These are phyloP conservation scores for Bombus affinis DNA, from an alignment of 1,140 invertebrate genomes.

Conservation along the genomic window DNA sequence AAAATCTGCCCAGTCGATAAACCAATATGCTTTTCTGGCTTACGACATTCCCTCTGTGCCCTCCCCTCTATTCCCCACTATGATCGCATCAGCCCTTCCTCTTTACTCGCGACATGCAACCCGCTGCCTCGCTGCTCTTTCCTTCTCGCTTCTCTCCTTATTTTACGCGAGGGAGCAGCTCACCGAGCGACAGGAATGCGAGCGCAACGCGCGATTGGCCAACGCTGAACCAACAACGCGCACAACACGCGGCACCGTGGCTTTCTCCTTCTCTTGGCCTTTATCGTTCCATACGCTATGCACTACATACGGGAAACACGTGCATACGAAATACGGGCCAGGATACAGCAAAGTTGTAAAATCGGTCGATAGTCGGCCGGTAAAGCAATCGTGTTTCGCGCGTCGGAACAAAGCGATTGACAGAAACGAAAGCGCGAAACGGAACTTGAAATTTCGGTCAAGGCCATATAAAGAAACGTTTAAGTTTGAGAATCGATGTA, in stretches of 20 bases:
- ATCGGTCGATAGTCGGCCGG: background rate
- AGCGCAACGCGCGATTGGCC: slow-evolving; percentile 77
- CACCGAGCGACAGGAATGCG: slow-evolving; percentile 77
- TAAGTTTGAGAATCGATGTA: background rate
- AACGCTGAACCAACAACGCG: slow-evolving; percentile 68
- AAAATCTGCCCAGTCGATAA: slow-evolving; percentile 79
- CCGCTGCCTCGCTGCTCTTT: slow-evolving; percentile 39
- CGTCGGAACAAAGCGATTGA: background rate
- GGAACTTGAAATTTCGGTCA: background rate
- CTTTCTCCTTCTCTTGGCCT: slow-evolving; percentile 46
- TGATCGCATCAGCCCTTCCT: background rate
- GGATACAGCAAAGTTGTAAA: background rate
- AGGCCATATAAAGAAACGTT: background rate
- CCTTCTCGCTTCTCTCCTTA: slow-evolving; percentile 58
- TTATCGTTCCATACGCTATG: slow-evolving; percentile 34
- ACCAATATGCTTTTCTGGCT: slow-evolving; percentile 81
- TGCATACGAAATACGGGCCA: background rate
- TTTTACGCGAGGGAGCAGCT: slow-evolving; percentile 61
- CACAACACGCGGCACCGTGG: slow-evolving; percentile 12
- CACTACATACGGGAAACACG: slow-evolving; percentile 9
- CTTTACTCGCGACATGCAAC: background rate
- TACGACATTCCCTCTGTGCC: slow-evolving; percentile 72
- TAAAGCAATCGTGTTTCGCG: background rate
- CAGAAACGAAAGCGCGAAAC: too few species aligned
- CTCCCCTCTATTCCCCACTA: slow-evolving; percentile 29